phyloP scores from a whole-genome alignment of 1,140 invertebrate species.

The Acromyrmex heyeri region DNA sequence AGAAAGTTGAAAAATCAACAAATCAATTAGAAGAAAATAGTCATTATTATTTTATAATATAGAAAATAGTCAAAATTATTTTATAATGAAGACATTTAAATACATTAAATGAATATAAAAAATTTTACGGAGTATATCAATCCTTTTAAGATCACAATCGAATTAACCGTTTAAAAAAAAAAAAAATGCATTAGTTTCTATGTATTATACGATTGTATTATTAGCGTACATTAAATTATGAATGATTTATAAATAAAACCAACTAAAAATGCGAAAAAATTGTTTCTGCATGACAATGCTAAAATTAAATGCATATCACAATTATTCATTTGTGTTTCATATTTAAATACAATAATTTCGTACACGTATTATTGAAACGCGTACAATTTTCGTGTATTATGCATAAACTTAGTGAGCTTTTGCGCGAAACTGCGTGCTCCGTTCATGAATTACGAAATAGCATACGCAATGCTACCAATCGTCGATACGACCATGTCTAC shows the following conservation, averaged over 20 bases:
- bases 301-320: slow-evolving; percentile 25
- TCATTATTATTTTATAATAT: not conserved
- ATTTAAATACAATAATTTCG: slow-evolving; percentile 37
- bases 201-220: slow-evolving; percentile 6
- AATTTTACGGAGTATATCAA: not conserved
- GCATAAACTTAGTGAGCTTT: slow-evolving; percentile 25
- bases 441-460: slow-evolving; percentile 68
- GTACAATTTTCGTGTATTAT: slow-evolving; percentile 27
- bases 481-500: slow-evolving; percentile 61
- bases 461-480: slow-evolving; percentile 56
- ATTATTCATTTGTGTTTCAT: slow-evolving; percentile 10
- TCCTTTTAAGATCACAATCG: not conserved
- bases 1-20: not conserved
- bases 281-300: not conserved
- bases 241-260: slow-evolving; percentile 26
- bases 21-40: not conserved
- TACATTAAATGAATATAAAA: not conserved
- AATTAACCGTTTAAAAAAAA: not conserved
- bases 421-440: slow-evolving; percentile 14
- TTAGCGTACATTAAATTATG: slow-evolving; percentile 5
- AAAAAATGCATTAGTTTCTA: not conserved
- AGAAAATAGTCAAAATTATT: not conserved
- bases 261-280: not conserved
- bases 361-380: slow-evolving; percentile 31
- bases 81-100: not conserved